Conservation (phyloP, 2,113 vertebrate species). For the Anguilla rostrata region DNA sequence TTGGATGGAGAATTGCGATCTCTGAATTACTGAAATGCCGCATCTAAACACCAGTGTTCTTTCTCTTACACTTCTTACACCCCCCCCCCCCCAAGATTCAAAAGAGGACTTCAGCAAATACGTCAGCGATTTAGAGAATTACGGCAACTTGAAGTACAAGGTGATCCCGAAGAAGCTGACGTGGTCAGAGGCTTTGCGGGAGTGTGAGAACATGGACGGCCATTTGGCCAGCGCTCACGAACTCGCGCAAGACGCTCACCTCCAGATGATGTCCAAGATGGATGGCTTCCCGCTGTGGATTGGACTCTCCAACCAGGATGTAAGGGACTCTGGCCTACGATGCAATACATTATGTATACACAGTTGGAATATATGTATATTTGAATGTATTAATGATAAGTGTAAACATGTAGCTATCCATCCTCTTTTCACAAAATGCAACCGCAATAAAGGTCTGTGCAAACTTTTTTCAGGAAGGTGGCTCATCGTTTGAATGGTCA, state of each 20-base stretch:
- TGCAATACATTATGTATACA: background rate
- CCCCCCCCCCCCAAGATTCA: slow-evolving; percentile 44
- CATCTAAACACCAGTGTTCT: background rate
- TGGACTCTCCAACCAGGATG: slow-evolving; percentile 86
- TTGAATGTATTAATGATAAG: too few species aligned
- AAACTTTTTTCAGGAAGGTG: slow-evolving; percentile 61
- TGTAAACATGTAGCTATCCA: too few species aligned
- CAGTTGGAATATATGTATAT: too few species aligned
- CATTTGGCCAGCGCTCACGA: slow-evolving; percentile 85
- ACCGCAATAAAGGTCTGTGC: too few species aligned
- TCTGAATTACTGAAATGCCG: background rate
- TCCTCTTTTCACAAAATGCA: too few species aligned
- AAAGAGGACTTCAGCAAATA: slow-evolving; percentile 69
- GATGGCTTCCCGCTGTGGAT: slow-evolving; percentile 92
- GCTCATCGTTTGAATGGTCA: slow-evolving; percentile 84
- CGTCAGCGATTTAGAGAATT: slow-evolving; percentile 54
- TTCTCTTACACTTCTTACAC: background rate
- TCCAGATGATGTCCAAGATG: slow-evolving; percentile 72
- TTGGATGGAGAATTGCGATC: too few species aligned
- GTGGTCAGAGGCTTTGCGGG: slow-evolving; percentile 82
- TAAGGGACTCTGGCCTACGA: slow-evolving; percentile 60
- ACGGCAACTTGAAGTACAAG: slow-evolving; percentile 71
- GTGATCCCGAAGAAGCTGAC: slow-evolving; percentile 75
- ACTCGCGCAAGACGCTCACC: slow-evolving; percentile 61
- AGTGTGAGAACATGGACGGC: slow-evolving; percentile 70